A percentile compares a stretch with the other conserved stretches of the same genome.
Conservation (phyloP, 2,888 invertebrate species). For the Galerucella pusilla region DNA sequence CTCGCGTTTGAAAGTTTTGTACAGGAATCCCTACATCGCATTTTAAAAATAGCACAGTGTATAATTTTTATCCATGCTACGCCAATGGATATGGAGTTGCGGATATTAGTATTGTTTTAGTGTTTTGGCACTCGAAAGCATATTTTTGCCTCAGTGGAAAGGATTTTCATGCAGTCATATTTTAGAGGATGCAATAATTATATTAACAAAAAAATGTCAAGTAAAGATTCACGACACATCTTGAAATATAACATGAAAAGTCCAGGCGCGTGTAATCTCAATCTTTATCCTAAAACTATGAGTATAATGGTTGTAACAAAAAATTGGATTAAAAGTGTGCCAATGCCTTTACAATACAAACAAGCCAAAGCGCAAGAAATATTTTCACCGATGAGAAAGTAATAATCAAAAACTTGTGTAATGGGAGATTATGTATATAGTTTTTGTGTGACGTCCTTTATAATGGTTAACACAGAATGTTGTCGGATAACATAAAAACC, state of each 20-base stretch:
- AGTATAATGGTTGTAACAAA: too few relatives aligned
- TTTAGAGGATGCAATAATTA: not conserved
- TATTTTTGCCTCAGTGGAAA: slow-evolving; percentile 11
- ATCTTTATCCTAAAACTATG: too few relatives aligned
- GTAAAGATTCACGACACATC: too few relatives aligned
- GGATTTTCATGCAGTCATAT: slow-evolving; percentile 21
- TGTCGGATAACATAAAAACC: slow-evolving; percentile 50
- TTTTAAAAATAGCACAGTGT: too few relatives aligned
- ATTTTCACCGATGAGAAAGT: not conserved
- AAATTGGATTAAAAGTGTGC: too few relatives aligned
- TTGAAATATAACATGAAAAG: too few relatives aligned
- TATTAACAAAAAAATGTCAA: too few relatives aligned
- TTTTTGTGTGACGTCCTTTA: slow-evolving; percentile 16
- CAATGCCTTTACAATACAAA: too few relatives aligned
- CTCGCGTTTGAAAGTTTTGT: slow-evolving; percentile 11
- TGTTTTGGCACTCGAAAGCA: slow-evolving; percentile 42
- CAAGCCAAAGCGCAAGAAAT: too few relatives aligned
- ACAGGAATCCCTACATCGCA: not conserved
- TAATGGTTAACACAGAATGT: slow-evolving; percentile 37
- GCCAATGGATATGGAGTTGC: slow-evolving; percentile 43
- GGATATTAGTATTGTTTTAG: slow-evolving; percentile 54
- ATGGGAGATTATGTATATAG: not conserved
- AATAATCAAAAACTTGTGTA: too few relatives aligned
- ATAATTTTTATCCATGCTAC: not conserved
- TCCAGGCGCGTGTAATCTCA: too few relatives aligned